Evolutionary conservation across 1,140 invertebrate genomes (phyloP), one percentile per base, ranked within the genome.

Genomic region (Maconellicoccus hirsutus): DNA sequence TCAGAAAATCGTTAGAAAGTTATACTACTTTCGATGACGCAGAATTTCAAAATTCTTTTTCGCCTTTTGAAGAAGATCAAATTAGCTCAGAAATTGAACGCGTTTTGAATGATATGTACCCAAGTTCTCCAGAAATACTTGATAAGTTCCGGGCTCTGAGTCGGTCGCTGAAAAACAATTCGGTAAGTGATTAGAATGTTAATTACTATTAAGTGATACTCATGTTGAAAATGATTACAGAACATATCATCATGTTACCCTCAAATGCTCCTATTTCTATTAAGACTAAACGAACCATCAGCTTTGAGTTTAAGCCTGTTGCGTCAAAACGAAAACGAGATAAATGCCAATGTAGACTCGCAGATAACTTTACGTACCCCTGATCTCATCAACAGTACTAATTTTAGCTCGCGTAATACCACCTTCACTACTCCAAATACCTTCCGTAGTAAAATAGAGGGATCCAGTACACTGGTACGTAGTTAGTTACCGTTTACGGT

Each of bases 21-120:
- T 6, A 23, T 2, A 14, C 25, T 16, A 25, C 61, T 2, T 66
- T 6, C 25, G 61, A 66, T 6, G 61, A 66, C 10, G 61, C 61
- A 12, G 61, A 66, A 23, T 66, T 66, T 25, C 61, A 66, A 66
- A 66, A 10, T 66, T 66, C 61, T 14, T 66, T 66, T 66, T 66
- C 61, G 16, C 61, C 61, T 6, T 66, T 23, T 8, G 61, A 66
- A 66, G 61, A 66, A 26, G 6, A 66, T 26, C 61, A 66, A 16
- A 66, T 66, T 4, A 6, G 25, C 22, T 4, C 6, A 2, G 22
- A 26, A 66, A 66, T 66, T 23, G 61, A 66, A 66, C 7, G 10
- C 8, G 25, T 66, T 66, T 22, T 66, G 6, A 4, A 4, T 16
- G 61, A 66, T 12, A 66, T 25, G 61, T 66, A 66, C 22, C 61